Evolutionary conservation across 2,888 invertebrate species (phyloP).

Genomic region (Eudemis profundana): DNA sequence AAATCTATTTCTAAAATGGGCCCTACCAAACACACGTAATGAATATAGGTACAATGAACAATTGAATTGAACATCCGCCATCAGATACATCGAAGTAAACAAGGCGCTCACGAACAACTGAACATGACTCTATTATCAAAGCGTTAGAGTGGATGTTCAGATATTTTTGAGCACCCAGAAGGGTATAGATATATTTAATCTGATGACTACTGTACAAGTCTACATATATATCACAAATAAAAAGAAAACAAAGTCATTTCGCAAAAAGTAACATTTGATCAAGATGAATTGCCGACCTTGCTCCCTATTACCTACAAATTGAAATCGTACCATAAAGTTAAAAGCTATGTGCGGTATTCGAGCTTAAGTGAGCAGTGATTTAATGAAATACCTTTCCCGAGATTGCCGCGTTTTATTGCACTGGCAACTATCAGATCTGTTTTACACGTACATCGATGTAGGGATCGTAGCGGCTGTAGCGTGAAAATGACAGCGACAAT

Average conservation of each 20-base stretch:
- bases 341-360: slow-evolving; percentile 54
- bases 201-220: too few relatives aligned
- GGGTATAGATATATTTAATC: too few relatives aligned
- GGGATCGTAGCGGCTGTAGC: not conserved
- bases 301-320: slow-evolving; percentile 40
- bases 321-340: slow-evolving; percentile 45
- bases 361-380: slow-evolving; percentile 58
- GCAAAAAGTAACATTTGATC: slow-evolving; percentile 43
- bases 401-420: slow-evolving; percentile 42
- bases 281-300: slow-evolving; percentile 37
- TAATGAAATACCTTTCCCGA: slow-evolving; percentile 58
- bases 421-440: slow-evolving; percentile 21
- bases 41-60: too few relatives aligned
- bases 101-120: too few relatives aligned
- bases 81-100: too few relatives aligned
- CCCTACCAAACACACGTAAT: too few relatives aligned
- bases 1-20: too few relatives aligned
- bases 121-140: too few relatives aligned
- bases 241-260: slow-evolving; percentile 22
- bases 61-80: too few relatives aligned
- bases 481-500: not conserved
- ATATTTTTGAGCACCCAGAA: too few relatives aligned
- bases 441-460: slow-evolving; percentile 5
- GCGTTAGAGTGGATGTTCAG: too few relatives aligned
- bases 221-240: not conserved